These are phyloP conservation scores for Calameuta idolon DNA, from an alignment of 2,888 invertebrate genomes.

Conservation along the genomic window DNA sequence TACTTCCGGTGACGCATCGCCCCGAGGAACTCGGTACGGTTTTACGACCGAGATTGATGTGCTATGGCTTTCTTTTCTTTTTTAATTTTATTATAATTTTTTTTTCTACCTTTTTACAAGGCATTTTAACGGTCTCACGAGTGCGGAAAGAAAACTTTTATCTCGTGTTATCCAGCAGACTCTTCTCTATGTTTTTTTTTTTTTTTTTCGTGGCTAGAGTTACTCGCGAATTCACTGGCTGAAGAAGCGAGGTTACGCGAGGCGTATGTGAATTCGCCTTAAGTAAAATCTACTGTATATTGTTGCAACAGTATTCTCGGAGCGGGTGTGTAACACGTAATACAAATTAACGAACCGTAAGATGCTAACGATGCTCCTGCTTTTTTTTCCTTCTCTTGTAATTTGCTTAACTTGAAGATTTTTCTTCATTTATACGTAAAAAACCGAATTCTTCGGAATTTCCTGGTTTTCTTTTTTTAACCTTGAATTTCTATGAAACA, in stretches of 20 bases:
- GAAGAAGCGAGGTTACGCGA: too few species aligned
- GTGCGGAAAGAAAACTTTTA: too few species aligned
- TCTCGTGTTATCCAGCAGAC: background rate
- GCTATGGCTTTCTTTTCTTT: background rate
- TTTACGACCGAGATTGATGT: too few species aligned
- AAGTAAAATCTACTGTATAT: background rate
- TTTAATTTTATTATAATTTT: background rate
- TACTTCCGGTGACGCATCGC: too few species aligned
- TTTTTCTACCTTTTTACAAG: too few species aligned
- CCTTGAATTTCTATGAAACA: too few species aligned
- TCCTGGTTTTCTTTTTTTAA: too few species aligned
- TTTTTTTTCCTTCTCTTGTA: background rate
- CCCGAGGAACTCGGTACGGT: too few species aligned
- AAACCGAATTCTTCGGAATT: too few species aligned
- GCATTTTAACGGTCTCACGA: too few species aligned
- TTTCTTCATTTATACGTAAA: too few species aligned
- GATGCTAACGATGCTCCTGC: background rate
- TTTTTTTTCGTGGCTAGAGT: background rate
- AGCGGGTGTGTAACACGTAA: slow-evolving; percentile 17
- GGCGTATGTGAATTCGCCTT: too few species aligned
- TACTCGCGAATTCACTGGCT: background rate
- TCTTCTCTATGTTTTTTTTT: background rate
- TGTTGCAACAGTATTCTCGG: slow-evolving; percentile 29
- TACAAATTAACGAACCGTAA: slow-evolving; percentile 5
- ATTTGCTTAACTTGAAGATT: background rate